phyloP scores from a whole-genome alignment of 2,888 invertebrate genomes.

The Philonicus albiceps region DNA sequence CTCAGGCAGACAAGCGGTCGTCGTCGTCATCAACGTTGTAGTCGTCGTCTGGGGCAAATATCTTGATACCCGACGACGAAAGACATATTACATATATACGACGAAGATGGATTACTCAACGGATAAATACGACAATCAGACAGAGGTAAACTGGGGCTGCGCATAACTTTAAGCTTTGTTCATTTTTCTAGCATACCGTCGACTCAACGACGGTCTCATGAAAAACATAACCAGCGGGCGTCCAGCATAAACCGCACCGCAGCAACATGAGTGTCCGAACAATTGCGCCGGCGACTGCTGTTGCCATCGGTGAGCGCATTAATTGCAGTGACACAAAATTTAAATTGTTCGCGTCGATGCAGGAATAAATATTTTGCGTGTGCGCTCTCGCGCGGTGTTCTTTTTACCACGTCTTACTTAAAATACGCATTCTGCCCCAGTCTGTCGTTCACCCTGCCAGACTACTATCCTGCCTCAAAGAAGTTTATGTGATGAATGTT shows the following conservation, averaged over 20 bases:
- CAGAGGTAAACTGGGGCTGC: background rate
- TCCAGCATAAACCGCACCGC: background rate
- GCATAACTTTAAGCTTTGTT: background rate
- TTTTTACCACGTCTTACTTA: background rate
- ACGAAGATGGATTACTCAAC: conserved; percentile 18
- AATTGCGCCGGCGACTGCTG: conserved; percentile 38
- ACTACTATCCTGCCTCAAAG: too few species aligned
- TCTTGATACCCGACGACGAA: background rate
- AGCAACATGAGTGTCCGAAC: conserved; percentile 38
- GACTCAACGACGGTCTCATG: background rate
- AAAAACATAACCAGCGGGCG: background rate
- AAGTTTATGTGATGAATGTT: background rate
- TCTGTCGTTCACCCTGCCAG: background rate
- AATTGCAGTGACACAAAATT: conserved; percentile 31
- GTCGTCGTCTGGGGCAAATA: background rate
- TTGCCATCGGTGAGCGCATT: conserved; percentile 29
- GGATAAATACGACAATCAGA: conserved; percentile 5
- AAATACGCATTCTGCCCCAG: background rate
- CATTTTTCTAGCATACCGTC: background rate
- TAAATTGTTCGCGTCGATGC: conserved; percentile 12
- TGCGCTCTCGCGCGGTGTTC: background rate
- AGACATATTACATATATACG: background rate
- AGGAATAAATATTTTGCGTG: background rate
- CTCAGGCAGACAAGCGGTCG: background rate
- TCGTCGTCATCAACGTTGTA: background rate